Conservation (phyloP, 2,113 vertebrate genomes). For the Formicarius rufipectus region DNA sequence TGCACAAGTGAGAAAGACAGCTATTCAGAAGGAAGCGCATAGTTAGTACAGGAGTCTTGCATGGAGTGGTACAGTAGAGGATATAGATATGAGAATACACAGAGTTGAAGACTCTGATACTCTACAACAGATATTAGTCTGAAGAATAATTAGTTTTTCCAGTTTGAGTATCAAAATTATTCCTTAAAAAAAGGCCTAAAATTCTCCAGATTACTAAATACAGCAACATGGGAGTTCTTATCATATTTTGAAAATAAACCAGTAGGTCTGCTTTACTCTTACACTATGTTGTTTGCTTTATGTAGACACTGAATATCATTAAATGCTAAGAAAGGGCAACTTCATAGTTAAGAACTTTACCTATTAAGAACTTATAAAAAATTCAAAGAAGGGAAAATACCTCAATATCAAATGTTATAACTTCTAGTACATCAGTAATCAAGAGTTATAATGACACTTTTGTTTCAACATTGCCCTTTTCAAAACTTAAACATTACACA, state of each 20-base stretch:
- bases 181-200: not conserved
- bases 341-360: too few species aligned
- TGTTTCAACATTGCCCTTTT: constrained; percentile 46
- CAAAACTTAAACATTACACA: constrained; percentile 16
- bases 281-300: not conserved
- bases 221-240: not conserved
- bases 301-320: not conserved
- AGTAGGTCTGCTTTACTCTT: not conserved
- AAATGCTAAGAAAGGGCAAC: not conserved
- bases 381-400: not conserved
- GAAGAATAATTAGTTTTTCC: not conserved
- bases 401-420: not conserved
- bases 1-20: not conserved
- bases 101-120: not conserved
- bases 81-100: not conserved
- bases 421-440: not conserved
- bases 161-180: not conserved
- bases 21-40: not conserved
- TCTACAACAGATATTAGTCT: not conserved
- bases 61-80: not conserved
- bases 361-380: not conserved
- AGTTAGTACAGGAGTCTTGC: not conserved
- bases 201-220: not conserved
- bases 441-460: not conserved
- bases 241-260: not conserved